Percentiles rank a stretch among this genome's conserved stretches.
These are phyloP conservation scores for Gallinago jamesoni DNA, from an alignment of 2,113 vertebrate genomes.

Conservation along the genomic window DNA sequence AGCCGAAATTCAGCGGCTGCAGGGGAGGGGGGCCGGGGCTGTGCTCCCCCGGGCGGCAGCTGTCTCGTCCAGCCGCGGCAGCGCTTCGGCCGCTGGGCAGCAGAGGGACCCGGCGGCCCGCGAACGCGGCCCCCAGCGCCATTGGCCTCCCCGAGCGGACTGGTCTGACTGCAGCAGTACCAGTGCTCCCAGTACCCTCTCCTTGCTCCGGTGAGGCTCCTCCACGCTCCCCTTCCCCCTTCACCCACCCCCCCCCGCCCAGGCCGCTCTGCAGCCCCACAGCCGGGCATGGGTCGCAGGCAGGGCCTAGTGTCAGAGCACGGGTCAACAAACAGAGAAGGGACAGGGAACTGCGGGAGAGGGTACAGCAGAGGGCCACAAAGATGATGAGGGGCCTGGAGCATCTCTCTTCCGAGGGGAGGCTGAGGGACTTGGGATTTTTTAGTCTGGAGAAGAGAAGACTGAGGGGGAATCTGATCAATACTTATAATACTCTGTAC, in stretches of 20 bases:
- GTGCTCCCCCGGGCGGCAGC: neutral
- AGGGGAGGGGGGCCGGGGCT: neutral
- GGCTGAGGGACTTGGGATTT: no score
- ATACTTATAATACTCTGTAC: no score
- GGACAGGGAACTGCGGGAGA: no score
- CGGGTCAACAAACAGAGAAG: rapidly evolving
- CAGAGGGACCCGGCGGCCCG: neutral
- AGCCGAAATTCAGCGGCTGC: no score
- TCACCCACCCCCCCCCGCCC: no score
- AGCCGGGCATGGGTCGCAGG: neutral
- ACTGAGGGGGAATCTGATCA: no score
- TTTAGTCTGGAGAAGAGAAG: no score
- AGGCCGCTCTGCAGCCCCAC: neutral
- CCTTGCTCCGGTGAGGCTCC: neutral
- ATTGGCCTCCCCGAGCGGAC: no score
- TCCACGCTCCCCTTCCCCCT: neutral
- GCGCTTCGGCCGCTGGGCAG: neutral
- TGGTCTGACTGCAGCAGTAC: neutral
- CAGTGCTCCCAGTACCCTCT: neutral
- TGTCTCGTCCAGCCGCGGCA: neutral
- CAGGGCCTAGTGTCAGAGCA: neutral
- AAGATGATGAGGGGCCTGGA: no score
- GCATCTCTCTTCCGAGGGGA: no score
- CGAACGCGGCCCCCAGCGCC: neutral
- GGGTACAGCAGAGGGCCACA: no score